Evolutionary conservation across 92 coral and sea anemone species (phyloP), one percentile per base, ranked within the genome.

Genomic region (Heteractis magnifica): DNA sequence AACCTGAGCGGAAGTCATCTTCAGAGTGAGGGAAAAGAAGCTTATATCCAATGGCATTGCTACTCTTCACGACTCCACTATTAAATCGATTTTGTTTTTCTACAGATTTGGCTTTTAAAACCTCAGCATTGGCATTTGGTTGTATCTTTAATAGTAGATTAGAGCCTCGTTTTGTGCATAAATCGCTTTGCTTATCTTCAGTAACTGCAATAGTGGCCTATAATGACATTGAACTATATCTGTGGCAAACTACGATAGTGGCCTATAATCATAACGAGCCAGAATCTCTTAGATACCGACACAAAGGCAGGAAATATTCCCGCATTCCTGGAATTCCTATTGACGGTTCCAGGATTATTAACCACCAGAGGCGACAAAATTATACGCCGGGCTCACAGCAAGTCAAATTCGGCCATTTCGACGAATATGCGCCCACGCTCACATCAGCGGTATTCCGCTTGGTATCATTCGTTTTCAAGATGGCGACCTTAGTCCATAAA

Each of bases 81-180:
- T 86, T 86, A 55, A 86, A 86, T 48, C 85, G 85, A 64, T 86
- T 50, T 72, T 78, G 83, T 53, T 80, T 85, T 65, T 56, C 70
- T 58, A 11, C 68, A 64, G 83, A 15, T 51, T 58, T 71, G 1
- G 14, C 12, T 16, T 49, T 19, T 15, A 49, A 56, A 21, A 72
- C 76, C 15, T 72, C 76, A 5, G 65, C 65, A 58, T 6, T 58
- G 65, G 65, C 65, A 58, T 58, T 14, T 10, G 65, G 65, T 11
- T 58, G 65, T 51, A 62, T 44, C 83, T 79, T 79, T 75, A 58
- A 77, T 10, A 76, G 81, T 59, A 83, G 80, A 79, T 84, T 84
- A 72, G 75, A 84, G 11, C 87, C 87, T 52, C 82, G 75, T 84
- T 76, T 84, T 74, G 75, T 58, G 19, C 65, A 58, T 5, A 58